Evolutionary conservation across 2,113 vertebrate genomes (phyloP).

Genomic region (Tupaia tana): DNA sequence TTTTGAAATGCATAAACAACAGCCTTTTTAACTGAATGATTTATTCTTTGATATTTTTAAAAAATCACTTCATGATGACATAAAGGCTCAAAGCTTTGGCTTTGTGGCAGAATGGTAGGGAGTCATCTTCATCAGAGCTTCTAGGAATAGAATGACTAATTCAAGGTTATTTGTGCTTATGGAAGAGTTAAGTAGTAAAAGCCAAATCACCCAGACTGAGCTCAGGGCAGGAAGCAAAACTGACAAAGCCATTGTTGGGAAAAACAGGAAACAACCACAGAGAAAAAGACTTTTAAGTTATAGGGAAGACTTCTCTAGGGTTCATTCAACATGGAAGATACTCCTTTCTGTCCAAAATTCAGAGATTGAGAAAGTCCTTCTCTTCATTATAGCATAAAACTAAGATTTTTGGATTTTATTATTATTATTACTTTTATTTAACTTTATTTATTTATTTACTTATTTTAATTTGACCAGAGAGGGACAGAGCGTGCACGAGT

Average conservation of each 20-base stretch:
- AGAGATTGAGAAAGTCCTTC: neutral
- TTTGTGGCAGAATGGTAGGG: neutral
- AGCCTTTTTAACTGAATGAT: neutral
- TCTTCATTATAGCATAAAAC: neutral
- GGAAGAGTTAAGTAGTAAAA: neutral
- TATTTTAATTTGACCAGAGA: too few relatives aligned
- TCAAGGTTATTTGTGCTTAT: neutral
- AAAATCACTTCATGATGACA: neutral
- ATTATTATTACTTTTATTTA: too few relatives aligned
- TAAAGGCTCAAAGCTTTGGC: neutral
- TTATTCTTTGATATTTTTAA: neutral
- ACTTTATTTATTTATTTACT: too few relatives aligned
- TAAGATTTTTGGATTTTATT: neutral
- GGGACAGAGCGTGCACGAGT: too few relatives aligned
- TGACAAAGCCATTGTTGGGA: neutral
- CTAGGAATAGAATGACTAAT: neutral
- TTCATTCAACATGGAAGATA: neutral
- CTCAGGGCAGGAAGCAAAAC: neutral
- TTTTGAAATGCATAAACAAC: slow-evolving; percentile 35
- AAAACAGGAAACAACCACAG: neutral
- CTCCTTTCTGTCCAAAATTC: neutral
- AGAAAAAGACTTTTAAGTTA: neutral
- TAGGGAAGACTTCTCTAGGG: neutral
- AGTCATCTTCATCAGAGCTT: neutral
- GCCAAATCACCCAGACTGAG: neutral